Percentiles rank a stretch among this genome's conserved stretches.
phyloP scores from a whole-genome alignment of 2,797 vertebrate genomes.

The Epinephelus awoara region DNA sequence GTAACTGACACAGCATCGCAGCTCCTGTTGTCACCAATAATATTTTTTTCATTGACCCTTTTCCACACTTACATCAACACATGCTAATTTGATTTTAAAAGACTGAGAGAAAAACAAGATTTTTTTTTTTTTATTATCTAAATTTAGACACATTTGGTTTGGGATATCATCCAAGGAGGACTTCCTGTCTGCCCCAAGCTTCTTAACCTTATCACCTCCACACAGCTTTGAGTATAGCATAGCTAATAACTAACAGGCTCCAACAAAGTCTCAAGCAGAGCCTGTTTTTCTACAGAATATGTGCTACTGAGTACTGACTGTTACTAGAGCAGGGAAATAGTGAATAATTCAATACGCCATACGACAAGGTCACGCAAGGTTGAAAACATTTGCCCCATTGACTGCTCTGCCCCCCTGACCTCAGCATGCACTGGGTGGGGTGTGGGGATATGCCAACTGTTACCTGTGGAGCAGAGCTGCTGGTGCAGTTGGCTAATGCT shows the following conservation, averaged over 20 bases:
- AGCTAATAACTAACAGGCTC: background rate
- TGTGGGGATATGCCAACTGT: conserved; percentile 40
- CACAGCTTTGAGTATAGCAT: background rate
- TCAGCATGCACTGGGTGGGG: conserved; percentile 6
- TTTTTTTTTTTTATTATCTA: background rate
- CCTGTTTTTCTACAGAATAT: background rate
- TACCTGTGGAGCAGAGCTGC: conserved; percentile 31
- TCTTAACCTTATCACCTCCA: background rate
- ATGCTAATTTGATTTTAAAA: background rate
- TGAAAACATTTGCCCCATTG: conserved; percentile 23
- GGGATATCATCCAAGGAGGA: background rate
- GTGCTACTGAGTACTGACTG: background rate
- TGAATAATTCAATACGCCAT: conserved; percentile 17
- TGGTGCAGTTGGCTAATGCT: conserved; percentile 18
- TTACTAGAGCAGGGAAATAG: background rate
- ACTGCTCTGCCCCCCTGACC: conserved; percentile 10
- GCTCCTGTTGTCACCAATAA: background rate
- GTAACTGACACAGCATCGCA: background rate
- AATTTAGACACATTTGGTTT: background rate
- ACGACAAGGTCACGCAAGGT: conserved; percentile 39
- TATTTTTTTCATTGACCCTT: background rate
- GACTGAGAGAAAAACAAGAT: background rate
- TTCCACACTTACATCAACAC: background rate
- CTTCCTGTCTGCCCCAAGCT: background rate
- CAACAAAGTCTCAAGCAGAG: conserved; percentile 1